Conservation (phyloP, 2,113 vertebrate species). For the Hirundichthys speculiger region DNA sequence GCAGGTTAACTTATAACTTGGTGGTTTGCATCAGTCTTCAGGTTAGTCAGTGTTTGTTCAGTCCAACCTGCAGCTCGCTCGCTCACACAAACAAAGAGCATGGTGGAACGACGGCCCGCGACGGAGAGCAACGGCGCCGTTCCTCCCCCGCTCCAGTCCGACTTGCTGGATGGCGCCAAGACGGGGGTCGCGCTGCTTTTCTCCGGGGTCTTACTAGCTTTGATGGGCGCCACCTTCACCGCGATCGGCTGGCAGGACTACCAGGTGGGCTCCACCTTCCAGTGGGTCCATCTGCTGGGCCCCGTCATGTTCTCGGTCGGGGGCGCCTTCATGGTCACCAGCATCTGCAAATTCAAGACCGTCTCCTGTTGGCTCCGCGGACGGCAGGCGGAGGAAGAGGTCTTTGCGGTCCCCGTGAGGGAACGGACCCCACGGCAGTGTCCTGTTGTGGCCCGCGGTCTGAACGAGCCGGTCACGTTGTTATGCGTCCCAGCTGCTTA, state of each 20-base stretch:
- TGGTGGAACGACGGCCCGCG: neutral
- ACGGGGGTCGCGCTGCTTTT: slow-evolving; percentile 82
- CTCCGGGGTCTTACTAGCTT: slow-evolving; percentile 83
- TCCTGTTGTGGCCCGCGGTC: slow-evolving; percentile 82
- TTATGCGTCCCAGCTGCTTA: slow-evolving; percentile 80
- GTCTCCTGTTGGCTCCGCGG: slow-evolving; percentile 78
- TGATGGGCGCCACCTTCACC: slow-evolving; percentile 85
- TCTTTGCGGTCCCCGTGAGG: slow-evolving; percentile 47
- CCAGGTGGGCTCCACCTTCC: slow-evolving; percentile 61
- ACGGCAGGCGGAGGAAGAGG: slow-evolving; percentile 62
- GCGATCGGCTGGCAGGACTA: slow-evolving; percentile 86
- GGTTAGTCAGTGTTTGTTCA: slow-evolving; percentile 20
- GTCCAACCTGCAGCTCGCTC: neutral
- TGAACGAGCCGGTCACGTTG: slow-evolving; percentile 84
- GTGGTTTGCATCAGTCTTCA: neutral
- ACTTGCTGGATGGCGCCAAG: slow-evolving; percentile 78
- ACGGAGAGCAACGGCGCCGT: slow-evolving; percentile 32
- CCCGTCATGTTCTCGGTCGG: slow-evolving; percentile 86
- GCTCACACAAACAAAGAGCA: neutral
- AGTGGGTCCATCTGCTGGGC: slow-evolving; percentile 87
- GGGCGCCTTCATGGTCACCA: slow-evolving; percentile 84
- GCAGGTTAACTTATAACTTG: slow-evolving; percentile 56
- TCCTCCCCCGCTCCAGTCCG: slow-evolving; percentile 52
- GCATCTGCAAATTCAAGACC: slow-evolving; percentile 85
- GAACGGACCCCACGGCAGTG: slow-evolving; percentile 70